Evolutionary conservation across 92 coral and sea anemone species (phyloP).

Genomic region (Ricordea florida): DNA sequence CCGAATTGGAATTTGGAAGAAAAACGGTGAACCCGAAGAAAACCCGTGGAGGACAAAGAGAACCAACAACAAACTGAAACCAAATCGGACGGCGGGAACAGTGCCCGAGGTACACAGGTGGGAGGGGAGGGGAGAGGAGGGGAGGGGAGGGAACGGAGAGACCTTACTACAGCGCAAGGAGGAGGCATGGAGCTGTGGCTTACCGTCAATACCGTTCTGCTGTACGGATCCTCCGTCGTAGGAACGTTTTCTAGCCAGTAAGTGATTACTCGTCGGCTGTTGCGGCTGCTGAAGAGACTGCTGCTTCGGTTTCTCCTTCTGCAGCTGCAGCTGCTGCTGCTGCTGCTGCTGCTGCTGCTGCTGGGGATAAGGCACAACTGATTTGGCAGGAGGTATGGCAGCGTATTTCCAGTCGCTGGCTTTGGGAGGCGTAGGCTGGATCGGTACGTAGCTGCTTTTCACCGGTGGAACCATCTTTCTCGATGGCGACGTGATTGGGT

Average conservation of each 20-base stretch:
- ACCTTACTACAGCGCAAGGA: too few species aligned
- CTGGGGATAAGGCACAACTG: conserved; percentile 51
- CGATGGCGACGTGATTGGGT: conserved; percentile 86
- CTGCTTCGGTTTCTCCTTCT: conserved; percentile 19
- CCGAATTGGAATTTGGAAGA: too few species aligned
- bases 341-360: conserved; percentile 12
- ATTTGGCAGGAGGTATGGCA: conserved; percentile 86
- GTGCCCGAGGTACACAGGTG: too few species aligned
- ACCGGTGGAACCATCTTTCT: conserved; percentile 94
- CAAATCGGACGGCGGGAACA: too few species aligned
- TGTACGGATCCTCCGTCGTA: conserved; percentile 73
- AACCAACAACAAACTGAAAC: too few species aligned
- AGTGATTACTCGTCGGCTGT: conserved; percentile 72
- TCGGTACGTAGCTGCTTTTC: conserved; percentile 68
- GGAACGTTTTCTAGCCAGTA: conserved; percentile 94
- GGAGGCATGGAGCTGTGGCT: conserved; percentile 5
- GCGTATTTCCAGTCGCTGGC: conserved; percentile 90
- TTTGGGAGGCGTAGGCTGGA: conserved; percentile 75
- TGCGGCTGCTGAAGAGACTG: conserved; percentile 30
- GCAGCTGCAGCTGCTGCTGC: conserved; percentile 17
- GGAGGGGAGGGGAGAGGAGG: too few species aligned
- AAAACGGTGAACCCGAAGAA: too few species aligned
- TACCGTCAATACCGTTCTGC: conserved; percentile 97
- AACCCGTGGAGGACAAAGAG: too few species aligned
- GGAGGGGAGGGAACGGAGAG: too few species aligned